Percentiles rank a stretch among this genome's conserved stretches.
These are phyloP conservation scores for Amiota minor DNA, from an alignment of 2,888 invertebrate species.

Conservation along the genomic window DNA sequence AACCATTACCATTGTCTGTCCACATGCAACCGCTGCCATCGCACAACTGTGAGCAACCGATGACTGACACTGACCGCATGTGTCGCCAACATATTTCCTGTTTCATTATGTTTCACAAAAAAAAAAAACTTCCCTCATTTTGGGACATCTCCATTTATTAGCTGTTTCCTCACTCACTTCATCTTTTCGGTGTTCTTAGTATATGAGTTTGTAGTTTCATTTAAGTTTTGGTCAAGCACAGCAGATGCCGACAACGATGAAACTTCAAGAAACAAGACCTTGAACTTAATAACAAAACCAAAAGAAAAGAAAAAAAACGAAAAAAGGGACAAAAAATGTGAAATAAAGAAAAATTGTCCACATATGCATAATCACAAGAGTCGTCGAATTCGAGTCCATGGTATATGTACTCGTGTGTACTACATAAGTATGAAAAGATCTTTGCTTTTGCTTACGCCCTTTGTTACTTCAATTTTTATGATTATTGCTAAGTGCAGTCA, in stretches of 20 bases:
- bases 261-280: no score
- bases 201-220: no score
- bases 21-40: no score
- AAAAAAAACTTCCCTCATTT: neutral
- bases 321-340: no score
- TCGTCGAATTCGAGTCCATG: no score
- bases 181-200: neutral
- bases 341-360: no score
- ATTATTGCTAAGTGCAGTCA: slow-evolving; percentile 11
- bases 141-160: slow-evolving; percentile 6
- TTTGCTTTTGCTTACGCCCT: slow-evolving; percentile 10
- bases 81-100: slow-evolving; percentile 30
- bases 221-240: slow-evolving; percentile 10
- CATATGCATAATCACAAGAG: no score
- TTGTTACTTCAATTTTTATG: slow-evolving; percentile 26
- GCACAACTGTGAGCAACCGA: neutral
- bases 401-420: no score
- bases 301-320: no score
- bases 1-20: no score
- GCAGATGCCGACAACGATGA: neutral
- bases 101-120: slow-evolving; percentile 1
- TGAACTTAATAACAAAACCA: no score
- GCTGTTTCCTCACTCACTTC: neutral
- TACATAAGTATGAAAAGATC: neutral
- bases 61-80: neutral